Base-by-base conservation (phyloP, 1,140 invertebrate genomes). In the Drosophila repletoides region DNA sequence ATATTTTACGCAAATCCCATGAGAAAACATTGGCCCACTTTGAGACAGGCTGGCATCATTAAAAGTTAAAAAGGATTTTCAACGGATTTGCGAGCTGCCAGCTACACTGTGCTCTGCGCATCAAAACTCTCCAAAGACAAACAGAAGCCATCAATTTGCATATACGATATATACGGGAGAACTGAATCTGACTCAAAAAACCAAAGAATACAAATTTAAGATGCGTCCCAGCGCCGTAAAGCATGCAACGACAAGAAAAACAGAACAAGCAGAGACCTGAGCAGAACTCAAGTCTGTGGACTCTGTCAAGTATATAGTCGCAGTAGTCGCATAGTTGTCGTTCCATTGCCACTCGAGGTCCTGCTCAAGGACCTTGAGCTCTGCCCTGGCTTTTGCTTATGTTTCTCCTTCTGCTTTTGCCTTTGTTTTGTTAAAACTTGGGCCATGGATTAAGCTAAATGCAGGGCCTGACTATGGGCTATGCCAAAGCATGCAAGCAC, bases 1-100 rank as follows among this genome's bases (percentile, higher is more conserved):
- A 84, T 84, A 84, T 75, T 86, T 84, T 79, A 84, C 70, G 80
- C 75, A 84, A 84, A 84, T 84, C 79, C 80, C 80, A 63, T 40
- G 80, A 65, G 79, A 86, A 84, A 86, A 84, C 81, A 84, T 84
- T 86, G 77, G 55, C 70, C 61, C 74, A 79, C 79, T 83, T 73
- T 55, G 17, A 55, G 26, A 9, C 38, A 41, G 64, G 59, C 73
- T 33, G 49, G 48, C 75, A 86, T 84, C 79, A 84, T 84, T 86
- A 84, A 84, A 84, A 84, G 80, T 84, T 84, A 84, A 84, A 84
- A 84, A 86, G 79, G 79, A 84, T 84, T 84, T 84, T 80, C 71
- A 86, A 84, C 74, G 80, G 80, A 86, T 84, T 84, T 84, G 76
- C 74, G 71, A 80, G 83, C 74, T 83, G 64, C 36, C 31, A 49